A percentile compares a stretch with the other conserved stretches of the same genome.
Evolutionary conservation across 2,797 vertebrate genomes (phyloP).

Genomic region (Delichon dasypus): DNA sequence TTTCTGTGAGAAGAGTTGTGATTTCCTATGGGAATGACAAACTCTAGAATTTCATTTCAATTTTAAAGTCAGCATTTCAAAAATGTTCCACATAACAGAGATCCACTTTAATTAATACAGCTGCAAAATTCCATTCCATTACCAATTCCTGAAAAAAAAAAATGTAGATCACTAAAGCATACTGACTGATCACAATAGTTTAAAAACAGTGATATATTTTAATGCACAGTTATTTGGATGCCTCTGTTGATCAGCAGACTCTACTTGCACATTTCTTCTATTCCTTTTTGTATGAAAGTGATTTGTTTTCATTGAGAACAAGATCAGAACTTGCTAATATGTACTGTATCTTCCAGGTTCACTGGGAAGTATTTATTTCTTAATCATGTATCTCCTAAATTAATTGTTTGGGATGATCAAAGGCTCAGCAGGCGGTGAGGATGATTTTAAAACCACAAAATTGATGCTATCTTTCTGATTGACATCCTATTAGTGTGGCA

Average conservation of each 20-base stretch:
- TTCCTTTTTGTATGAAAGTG: not conserved
- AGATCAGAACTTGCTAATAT: slow-evolving; percentile 32
- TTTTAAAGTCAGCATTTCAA: not conserved
- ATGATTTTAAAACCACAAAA: slow-evolving; percentile 83
- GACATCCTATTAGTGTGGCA: slow-evolving; percentile 75
- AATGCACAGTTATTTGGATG: not conserved
- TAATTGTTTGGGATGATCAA: slow-evolving; percentile 84
- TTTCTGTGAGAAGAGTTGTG: not conserved
- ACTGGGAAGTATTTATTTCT: slow-evolving; percentile 70
- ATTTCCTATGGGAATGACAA: not conserved
- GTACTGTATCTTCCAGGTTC: slow-evolving; percentile 47
- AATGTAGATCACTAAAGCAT: not conserved
- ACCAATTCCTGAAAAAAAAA: not conserved
- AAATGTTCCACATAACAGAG: not conserved
- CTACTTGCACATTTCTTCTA: not conserved
- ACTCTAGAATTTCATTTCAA: not conserved
- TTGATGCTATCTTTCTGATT: slow-evolving; percentile 82
- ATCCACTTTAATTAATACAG: not conserved
- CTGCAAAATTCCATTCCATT: not conserved
- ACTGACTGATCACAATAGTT: not conserved
- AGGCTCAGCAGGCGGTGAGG: slow-evolving; percentile 78
- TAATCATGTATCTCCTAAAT: slow-evolving; percentile 80
- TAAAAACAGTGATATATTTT: not conserved
- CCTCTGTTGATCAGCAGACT: not conserved
- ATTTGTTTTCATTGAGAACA: not conserved